Evolutionary conservation across 1,140 invertebrate genomes (phyloP).

Genomic region (Macrosteles quadrilineatus): DNA sequence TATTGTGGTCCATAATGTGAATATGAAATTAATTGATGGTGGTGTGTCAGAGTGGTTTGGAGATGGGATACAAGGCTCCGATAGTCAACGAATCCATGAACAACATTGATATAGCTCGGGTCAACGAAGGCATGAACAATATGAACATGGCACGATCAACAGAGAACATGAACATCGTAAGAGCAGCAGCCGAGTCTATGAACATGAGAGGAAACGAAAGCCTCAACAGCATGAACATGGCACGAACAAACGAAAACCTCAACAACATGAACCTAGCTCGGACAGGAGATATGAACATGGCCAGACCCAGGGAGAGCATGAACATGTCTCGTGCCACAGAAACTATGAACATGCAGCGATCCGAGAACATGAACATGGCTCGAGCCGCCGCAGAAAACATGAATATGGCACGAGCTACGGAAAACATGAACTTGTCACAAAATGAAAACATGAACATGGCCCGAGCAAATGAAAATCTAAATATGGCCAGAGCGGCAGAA

Average conservation of each 20-base stretch:
- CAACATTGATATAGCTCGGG: background rate
- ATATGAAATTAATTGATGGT: too few species aligned
- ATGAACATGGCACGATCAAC: slow-evolving; percentile 15
- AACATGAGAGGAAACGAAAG: background rate
- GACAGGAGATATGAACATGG: slow-evolving; percentile 1
- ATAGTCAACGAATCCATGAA: slow-evolving; percentile 12
- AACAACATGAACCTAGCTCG: background rate
- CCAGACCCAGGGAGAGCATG: background rate
- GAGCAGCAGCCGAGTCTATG: background rate
- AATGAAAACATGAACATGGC: slow-evolving; percentile 3
- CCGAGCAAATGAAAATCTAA: background rate
- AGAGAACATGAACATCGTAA: too few species aligned
- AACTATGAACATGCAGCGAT: background rate
- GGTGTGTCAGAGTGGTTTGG: slow-evolving; percentile 16
- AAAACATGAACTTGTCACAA: slow-evolving; percentile 8
- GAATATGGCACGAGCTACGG: too few species aligned
- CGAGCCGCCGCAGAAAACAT: background rate
- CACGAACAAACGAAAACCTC: background rate
- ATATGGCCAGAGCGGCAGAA: slow-evolving; percentile 1
- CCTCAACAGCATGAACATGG: background rate
- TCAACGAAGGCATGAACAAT: slow-evolving; percentile 12
- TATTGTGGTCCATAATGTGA: too few species aligned
- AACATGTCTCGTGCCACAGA: background rate
- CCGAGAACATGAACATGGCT: slow-evolving; percentile 6
- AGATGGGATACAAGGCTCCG: slow-evolving; percentile 17